These are phyloP conservation scores for Aphidius colemani DNA, from an alignment of 2,888 invertebrate genomes.

Conservation along the genomic window DNA sequence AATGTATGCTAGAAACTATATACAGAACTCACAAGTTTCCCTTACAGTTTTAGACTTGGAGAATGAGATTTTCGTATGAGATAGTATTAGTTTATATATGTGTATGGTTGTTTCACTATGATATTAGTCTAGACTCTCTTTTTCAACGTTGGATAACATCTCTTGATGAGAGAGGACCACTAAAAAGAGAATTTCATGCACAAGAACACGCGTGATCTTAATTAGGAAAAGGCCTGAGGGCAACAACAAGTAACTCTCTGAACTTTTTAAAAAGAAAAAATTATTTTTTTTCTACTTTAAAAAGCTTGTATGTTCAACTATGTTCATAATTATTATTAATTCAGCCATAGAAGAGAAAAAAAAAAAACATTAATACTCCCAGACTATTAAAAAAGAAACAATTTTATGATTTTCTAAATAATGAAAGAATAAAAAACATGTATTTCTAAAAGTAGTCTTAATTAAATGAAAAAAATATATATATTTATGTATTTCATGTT, in stretches of 20 bases:
- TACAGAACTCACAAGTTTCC: constrained; percentile 54
- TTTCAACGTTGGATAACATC: constrained; percentile 1
- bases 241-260: constrained; percentile 28
- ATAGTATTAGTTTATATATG: too few relatives aligned
- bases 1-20: constrained; percentile 57
- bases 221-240: constrained; percentile 52
- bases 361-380: not conserved
- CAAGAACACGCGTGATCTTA: constrained; percentile 58
- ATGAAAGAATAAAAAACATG: too few relatives aligned
- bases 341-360: not conserved
- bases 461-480: too few relatives aligned
- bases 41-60: constrained; percentile 21
- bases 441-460: too few relatives aligned
- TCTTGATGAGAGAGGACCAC: constrained; percentile 27
- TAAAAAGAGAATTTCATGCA: constrained; percentile 33
- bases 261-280: not conserved
- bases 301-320: not conserved
- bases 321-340: not conserved
- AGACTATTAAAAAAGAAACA: not conserved
- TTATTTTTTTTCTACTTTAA: not conserved
- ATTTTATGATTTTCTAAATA: too few relatives aligned
- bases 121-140: constrained; percentile 26
- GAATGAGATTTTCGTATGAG: constrained; percentile 25
- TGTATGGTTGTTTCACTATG: constrained; percentile 4
- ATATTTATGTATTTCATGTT: too few relatives aligned